Conservation (phyloP, 2,797 vertebrate species). For the Coluber constrictor region DNA sequence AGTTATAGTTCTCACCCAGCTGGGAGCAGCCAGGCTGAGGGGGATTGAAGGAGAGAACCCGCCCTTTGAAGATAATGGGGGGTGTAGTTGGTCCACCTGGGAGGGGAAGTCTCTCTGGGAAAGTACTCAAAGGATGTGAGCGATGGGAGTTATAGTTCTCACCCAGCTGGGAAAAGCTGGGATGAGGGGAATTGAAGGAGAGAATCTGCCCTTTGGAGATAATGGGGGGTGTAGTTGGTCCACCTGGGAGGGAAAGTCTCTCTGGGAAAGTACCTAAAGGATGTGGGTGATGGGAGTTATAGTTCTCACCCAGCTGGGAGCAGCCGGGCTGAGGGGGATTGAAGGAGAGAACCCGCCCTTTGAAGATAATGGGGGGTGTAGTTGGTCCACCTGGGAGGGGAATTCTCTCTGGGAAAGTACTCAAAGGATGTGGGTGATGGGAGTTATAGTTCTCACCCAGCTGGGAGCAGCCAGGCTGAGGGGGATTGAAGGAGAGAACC, state of each 20-base stretch:
- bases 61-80: too few relatives aligned
- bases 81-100: neutral
- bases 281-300: neutral
- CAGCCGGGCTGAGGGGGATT: too few relatives aligned
- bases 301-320: neutral
- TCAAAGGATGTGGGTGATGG: neutral
- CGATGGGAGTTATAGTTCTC: neutral
- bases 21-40: too few relatives aligned
- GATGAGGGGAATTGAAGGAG: neutral
- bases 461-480: neutral
- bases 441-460: too few relatives aligned
- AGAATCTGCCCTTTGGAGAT: neutral
- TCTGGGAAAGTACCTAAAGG: neutral
- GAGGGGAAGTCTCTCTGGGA: neutral
- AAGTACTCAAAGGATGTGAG: neutral
- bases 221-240: neutral
- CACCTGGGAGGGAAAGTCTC: neutral
- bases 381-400: neutral
- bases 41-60: too few relatives aligned
- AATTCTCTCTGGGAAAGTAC: neutral
- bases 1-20: too few relatives aligned
- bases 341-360: neutral
- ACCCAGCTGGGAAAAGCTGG: fast-evolving
- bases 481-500: too few relatives aligned
- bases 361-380: neutral